A percentile compares a stretch with the other conserved stretches of the same genome.
Conservation (phyloP, 2,113 vertebrate genomes). For the Oryzias celebensis region DNA sequence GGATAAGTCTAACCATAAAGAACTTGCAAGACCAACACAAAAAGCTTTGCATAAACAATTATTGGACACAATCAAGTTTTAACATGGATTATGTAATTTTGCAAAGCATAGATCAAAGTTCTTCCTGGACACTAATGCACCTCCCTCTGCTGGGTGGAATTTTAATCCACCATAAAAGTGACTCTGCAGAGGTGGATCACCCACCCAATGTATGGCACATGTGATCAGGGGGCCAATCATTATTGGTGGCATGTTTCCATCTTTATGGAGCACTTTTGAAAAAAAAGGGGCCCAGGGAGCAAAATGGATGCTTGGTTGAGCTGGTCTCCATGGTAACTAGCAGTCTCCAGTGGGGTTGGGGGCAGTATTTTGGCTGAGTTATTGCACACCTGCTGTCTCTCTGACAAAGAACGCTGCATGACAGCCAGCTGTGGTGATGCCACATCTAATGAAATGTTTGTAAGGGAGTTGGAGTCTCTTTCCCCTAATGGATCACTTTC, state of each 20-base stretch:
- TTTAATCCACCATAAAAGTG: constrained; percentile 2
- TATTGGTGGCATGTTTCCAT: constrained; percentile 45
- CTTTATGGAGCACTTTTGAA: constrained; percentile 35
- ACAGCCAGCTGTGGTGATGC: constrained; percentile 45
- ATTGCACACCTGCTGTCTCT: constrained; percentile 73
- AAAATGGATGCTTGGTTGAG: constrained; percentile 65
- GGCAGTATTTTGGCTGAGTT: constrained; percentile 56
- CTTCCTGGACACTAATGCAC: background rate
- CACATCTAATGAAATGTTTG: constrained; percentile 9
- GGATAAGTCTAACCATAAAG: too few species aligned
- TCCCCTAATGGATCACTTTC: constrained; percentile 10
- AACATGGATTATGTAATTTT: background rate
- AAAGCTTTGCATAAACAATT: too few species aligned
- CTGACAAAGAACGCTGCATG: constrained; percentile 48
- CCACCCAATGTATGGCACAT: constrained; percentile 1
- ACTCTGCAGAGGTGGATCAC: background rate
- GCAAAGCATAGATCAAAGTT: background rate
- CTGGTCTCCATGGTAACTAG: constrained; percentile 74
- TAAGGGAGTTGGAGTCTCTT: background rate
- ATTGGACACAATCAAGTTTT: background rate
- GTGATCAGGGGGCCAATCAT: constrained; percentile 36
- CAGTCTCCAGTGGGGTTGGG: constrained; percentile 59
- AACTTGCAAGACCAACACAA: too few species aligned
- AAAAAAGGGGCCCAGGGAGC: constrained; percentile 23
- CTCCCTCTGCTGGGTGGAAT: background rate